A percentile compares a stretch with the other conserved stretches of the same genome.
These are phyloP conservation scores for Leuciscus idus DNA, from an alignment of 2,113 vertebrate species.

Conservation along the genomic window DNA sequence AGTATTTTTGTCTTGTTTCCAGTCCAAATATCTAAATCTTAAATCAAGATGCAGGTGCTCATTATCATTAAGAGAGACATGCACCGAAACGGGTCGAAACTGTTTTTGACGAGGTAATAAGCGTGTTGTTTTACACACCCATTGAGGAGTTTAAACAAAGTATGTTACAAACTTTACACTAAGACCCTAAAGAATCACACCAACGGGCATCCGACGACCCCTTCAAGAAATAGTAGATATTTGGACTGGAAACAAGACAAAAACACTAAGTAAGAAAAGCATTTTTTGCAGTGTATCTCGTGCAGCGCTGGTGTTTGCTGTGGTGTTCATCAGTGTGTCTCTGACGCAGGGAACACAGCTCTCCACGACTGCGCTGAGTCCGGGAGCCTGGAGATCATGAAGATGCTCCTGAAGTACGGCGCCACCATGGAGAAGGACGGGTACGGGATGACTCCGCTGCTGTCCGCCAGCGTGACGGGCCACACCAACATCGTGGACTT, in stretches of 20 bases:
- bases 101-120: neutral
- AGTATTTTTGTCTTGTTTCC: too few species aligned
- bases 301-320: neutral
- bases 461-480: slow-evolving; percentile 96
- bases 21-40: too few species aligned
- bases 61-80: neutral
- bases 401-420: slow-evolving; percentile 94
- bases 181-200: neutral
- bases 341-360: slow-evolving; percentile 88
- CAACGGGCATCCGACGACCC: neutral
- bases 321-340: neutral
- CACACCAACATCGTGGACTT: slow-evolving; percentile 98
- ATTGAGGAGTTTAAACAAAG: neutral
- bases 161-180: neutral
- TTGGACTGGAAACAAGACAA: too few species aligned
- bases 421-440: slow-evolving; percentile 97
- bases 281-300: too few species aligned
- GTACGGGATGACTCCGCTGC: slow-evolving; percentile 96
- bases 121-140: neutral
- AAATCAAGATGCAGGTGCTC: neutral
- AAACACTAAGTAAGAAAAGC: too few species aligned
- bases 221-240: neutral
- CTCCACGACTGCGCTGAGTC: slow-evolving; percentile 98
- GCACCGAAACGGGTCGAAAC: neutral
- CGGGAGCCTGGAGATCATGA: slow-evolving; percentile 98